Base-by-base conservation (phyloP, 2,113 vertebrate species). In the Datnioides undecimradiatus region DNA sequence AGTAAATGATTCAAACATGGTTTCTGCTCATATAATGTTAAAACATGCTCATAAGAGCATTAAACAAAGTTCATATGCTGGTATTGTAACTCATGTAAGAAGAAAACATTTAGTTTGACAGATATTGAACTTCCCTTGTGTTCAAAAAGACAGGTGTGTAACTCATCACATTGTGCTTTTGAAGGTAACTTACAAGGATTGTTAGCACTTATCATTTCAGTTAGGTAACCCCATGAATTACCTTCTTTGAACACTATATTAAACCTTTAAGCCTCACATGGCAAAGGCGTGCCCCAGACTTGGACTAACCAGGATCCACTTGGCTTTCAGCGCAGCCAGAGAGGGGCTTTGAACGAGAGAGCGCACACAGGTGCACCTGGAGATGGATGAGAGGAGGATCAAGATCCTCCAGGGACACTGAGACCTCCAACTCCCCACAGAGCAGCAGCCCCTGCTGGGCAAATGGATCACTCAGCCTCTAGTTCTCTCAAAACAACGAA, bases 321-420 rank as follows among this genome's bases (percentile, higher is more conserved):
- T 86, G 81, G 83, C 85, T 87, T 88, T 82, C 58, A 69, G 59
- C 70, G 29, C 46, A 88, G 85, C 76, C 63, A 71, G 73, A 58
- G 66, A 81, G 65, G 31, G 19, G 74, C 76, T 92, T 89, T 87
- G 66, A 89, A 80, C 43, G 9, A 43, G 51, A 43, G 52, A 75
- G 64, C 58, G 79, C 75, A 71, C 79, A 74, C 77, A 75, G 78
- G 65, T 85, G 77, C 79, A 87, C 82, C 49, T 55, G 82, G 80
- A 85, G 85, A 88, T 85, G 82, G 90, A 91, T 91, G 82, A 90
- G 86, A 83, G 66, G 49, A 40, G 73, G 85, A 86, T 88, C 83
- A 82, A 69, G 70, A 76, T 84, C 58, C 82, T 84, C 86, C 74
- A 70, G 84, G 80, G 88, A 90, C 79, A 69, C 58, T 7, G 59